phyloP scores from a whole-genome alignment of 2,113 vertebrate genomes.

The Ceuthmochares aereus region DNA sequence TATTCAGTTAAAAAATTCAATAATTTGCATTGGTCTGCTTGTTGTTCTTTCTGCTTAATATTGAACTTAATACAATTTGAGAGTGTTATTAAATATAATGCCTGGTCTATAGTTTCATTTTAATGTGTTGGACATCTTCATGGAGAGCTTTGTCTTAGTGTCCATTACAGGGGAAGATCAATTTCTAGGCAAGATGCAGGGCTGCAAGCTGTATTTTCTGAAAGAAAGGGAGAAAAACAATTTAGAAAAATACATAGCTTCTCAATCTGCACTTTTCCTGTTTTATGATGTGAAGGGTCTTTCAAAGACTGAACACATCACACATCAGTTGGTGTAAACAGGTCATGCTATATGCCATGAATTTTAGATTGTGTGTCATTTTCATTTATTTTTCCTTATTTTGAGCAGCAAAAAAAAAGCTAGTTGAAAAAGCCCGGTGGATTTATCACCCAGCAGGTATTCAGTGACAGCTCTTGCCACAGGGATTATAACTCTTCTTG shows the following conservation, averaged over 20 bases:
- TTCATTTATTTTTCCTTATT: constrained; percentile 43
- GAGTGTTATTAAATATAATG: background rate
- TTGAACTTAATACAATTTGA: constrained; percentile 21
- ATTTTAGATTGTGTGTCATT: constrained; percentile 30
- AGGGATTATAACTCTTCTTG: constrained; percentile 35
- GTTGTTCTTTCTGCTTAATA: constrained; percentile 24
- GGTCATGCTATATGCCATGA: background rate
- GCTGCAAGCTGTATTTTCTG: background rate
- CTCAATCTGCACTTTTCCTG: background rate
- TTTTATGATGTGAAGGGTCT: background rate
- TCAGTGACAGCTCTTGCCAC: constrained; percentile 25
- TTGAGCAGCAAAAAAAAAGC: constrained; percentile 4
- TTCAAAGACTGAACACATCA: background rate
- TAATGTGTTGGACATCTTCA: background rate
- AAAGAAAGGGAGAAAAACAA: background rate
- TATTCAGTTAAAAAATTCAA: constrained; percentile 32
- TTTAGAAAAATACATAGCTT: constrained; percentile 33
- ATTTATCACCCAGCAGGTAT: constrained; percentile 57
- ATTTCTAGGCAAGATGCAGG: background rate
- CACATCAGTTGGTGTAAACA: background rate
- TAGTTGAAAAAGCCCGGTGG: constrained; percentile 20
- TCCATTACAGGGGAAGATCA: background rate
- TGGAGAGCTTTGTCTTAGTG: background rate
- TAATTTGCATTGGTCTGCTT: constrained; percentile 14
- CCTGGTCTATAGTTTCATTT: background rate